Evolutionary conservation across 1,140 invertebrate genomes (phyloP).

Genomic region (Drosophila insularis): DNA sequence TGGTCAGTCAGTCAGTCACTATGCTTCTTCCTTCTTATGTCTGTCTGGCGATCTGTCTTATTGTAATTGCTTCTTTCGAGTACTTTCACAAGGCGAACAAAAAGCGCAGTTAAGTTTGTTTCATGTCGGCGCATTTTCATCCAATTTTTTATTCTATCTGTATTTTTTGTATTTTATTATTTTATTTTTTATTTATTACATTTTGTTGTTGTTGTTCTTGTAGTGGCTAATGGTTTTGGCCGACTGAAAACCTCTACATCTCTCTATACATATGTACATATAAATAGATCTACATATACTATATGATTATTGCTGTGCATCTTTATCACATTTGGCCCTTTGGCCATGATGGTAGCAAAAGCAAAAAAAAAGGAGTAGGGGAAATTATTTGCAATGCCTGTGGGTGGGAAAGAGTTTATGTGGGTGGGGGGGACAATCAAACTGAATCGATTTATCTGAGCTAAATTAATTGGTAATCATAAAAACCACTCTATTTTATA

Average conservation of each 20-base stretch:
- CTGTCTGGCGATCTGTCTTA: conserved; percentile 25
- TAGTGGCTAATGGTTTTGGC: neutral
- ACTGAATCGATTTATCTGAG: conserved; percentile 30
- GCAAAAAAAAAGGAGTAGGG: too few relatives aligned
- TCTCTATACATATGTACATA: conserved; percentile 12
- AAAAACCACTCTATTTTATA: conserved; percentile 20
- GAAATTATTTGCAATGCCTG: neutral
- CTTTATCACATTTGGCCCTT: conserved; percentile 45
- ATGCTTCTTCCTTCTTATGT: conserved; percentile 2
- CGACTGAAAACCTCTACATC: conserved; percentile 1
- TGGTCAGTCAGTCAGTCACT: conserved; percentile 21
- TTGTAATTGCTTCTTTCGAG: conserved; percentile 65
- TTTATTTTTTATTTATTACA: conserved; percentile 28
- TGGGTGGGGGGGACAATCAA: conserved; percentile 4
- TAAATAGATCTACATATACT: neutral
- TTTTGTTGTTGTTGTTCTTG: neutral
- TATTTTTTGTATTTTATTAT: neutral
- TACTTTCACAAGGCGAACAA: conserved; percentile 62
- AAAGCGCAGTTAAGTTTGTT: conserved; percentile 55
- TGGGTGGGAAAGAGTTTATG: neutral
- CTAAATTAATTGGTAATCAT: conserved; percentile 25
- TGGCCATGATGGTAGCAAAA: neutral
- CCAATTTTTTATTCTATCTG: conserved; percentile 6
- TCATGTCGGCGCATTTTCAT: conserved; percentile 49
- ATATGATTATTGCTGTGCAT: conserved; percentile 25